Evolutionary conservation across 2,888 invertebrate genomes (phyloP), one percentile per base, ranked within the genome.

Genomic region (Palloptera scutellata): DNA sequence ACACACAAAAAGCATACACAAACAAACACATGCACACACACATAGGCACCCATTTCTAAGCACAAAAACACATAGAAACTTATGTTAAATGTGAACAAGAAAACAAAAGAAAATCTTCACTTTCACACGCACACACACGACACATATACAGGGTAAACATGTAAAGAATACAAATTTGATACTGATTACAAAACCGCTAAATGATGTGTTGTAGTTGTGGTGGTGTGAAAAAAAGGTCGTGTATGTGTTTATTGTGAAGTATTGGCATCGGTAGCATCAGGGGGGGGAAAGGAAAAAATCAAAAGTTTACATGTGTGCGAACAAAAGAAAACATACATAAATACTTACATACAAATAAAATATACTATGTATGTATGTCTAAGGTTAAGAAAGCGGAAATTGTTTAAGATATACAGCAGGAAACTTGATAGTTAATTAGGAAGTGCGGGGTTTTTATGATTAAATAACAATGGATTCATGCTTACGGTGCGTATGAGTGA

Each of bases 161-260:
- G 71, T 53, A 48, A 52, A 40, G 71, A 62, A 71, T 69, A 67
- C 66, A 67, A 71, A 71, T 71, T 65, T 69, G 61, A n/a, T n/a
- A n/a, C 48, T 71, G 66, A 71, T 71, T 63, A 64, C 61, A 57
- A 13, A 62, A 66, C 67, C 64, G 55, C 60, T 51, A 64, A 64
- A 64, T 55, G 65, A 65, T 59, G 54, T 52, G 55, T 57, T 60
- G n/a, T 62, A 63, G 45, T 45, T 41, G 17, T 55, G 19, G 40
- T 12, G 17, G 64, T 45, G 17, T 13, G 19, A 10, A 12, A 10
- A 30, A 41, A 19, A 11, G 57, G 9, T 19, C 53, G 43, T 45
- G 43, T n/a, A 43, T 20, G 41, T 42, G 53, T 61, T 52, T 61
- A 19, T 61, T 40, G 52, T n/a, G n/a, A n/a, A 30, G 30, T 30